Evolutionary conservation across 1,140 invertebrate species (phyloP), one percentile per base, ranked within the genome.

Genomic region (Penaeus chinensis): DNA sequence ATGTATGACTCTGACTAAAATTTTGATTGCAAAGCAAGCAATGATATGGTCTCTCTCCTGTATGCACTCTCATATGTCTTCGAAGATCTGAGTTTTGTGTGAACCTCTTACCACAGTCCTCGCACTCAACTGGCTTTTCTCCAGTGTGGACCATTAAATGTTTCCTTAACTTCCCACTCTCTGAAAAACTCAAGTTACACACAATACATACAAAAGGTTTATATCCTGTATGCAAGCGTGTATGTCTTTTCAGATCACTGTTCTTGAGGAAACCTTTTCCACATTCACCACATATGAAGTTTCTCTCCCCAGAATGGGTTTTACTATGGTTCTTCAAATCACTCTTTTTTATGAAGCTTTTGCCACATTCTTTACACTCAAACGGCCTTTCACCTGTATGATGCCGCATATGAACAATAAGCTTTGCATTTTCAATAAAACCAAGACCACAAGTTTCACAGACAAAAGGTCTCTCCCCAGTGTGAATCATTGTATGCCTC

Each of bases 291-390:
- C 84, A 85, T 24, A 85, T 79, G 60, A 79, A 85, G 19, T 85
- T 85, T 61, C 77, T 85, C 63, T 79, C 76, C 11, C 84, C 84
- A 79, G 63, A 85, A 69, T 85, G 84, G 22, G 84, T 85, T 47
- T 85, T 85, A 20, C 54, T 78, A 54, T 85, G 84, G 32, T 85
- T 80, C 37, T 78, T 85, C 20, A 85, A n/a, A 61, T 85, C 84
- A 85, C 84, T 85, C 63, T 85, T 85, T 77, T 85, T 85, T 20
- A 85, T 85, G 54, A 85, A 85, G 37, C 60, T 80, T 79, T 85
- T 85, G 37, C 77, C 62, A 69, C 84, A 85, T 24, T 80, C 77
- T 32, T 78, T 63, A 60, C 84, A 85, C 76, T 85, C 77, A 66
- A 85, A 85, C n/a, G 84, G 84, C 66, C 84, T 78, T 37, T 85